Base-by-base conservation (phyloP, 2,113 vertebrate genomes). In the Rhineura floridana region DNA sequence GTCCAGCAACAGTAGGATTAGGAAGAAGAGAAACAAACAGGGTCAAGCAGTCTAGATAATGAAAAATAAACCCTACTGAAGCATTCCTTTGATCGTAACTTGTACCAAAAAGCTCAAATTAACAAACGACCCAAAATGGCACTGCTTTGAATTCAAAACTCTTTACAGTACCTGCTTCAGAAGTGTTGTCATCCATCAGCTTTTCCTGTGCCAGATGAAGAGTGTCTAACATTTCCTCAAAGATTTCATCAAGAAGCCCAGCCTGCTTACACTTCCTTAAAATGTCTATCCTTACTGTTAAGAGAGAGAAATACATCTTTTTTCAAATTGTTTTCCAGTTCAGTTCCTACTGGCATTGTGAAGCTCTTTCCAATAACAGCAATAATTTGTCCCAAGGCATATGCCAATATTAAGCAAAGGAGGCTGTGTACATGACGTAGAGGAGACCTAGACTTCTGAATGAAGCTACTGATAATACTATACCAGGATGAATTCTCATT, bases 241-340 rank as follows among this genome's bases (percentile, higher is more conserved):
- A 97, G 86, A 97, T 95, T 46, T 95, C 91, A 89, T 94, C 92
- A 72, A 97, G 93, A 84, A 97, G 96, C 42, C 96, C 96, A 0
- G 95, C 96, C 88, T 96, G 89, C 84, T 97, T 97, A 92, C 96
- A 97, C 89, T 97, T 97, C 90, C 94, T 96, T 55, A 97, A 91
- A 25, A 97, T 94, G 81, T 94, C 93, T 93, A 88, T 92, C 87
- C 42, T 95, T 70, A 87, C 94, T 96, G 90, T 84, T 67, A 46
- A 93, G 85, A 95, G 73, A 95, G 73, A 94, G 79, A 72, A 70
- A 25, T 33, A 59, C 3, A 1, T 12, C 52, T 23, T 69, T 69
- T 25, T 44, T 23, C 28, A 72, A 76, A 55, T n/a, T 5, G n/a
- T 73, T 36, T 81, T 39, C 33, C 15, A 55, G 39, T 21, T 63